Percentiles rank a stretch among this genome's conserved stretches.
These are phyloP conservation scores for Cathartes aura DNA, from an alignment of 2,113 vertebrate genomes.

Conservation along the genomic window DNA sequence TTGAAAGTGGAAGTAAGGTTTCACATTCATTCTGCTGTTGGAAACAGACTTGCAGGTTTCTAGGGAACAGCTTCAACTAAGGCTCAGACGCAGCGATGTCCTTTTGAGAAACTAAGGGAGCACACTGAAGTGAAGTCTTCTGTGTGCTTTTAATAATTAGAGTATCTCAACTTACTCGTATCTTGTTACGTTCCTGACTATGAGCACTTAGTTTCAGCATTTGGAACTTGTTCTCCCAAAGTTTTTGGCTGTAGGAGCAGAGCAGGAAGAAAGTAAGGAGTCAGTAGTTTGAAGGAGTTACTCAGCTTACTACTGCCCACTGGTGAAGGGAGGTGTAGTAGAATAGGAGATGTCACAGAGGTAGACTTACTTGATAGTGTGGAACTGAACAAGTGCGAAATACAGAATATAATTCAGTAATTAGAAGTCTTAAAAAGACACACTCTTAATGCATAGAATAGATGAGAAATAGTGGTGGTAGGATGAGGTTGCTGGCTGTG, in stretches of 20 bases:
- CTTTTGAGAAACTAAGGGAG: neutral
- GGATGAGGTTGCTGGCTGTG: neutral
- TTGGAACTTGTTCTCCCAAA: neutral
- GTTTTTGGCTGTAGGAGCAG: neutral
- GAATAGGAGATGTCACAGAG: neutral
- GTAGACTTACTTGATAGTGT: neutral
- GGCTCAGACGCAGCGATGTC: fast-evolving
- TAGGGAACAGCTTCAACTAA: neutral
- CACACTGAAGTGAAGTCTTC: neutral
- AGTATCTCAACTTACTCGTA: neutral
- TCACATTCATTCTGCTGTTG: neutral
- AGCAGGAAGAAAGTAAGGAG: neutral
- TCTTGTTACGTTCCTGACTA: neutral
- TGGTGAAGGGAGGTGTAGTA: neutral
- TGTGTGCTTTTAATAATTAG: neutral
- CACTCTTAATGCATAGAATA: neutral
- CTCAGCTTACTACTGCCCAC: neutral
- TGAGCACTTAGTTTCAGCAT: neutral
- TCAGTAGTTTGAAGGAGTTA: neutral
- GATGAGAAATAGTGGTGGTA: neutral
- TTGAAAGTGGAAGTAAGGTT: neutral
- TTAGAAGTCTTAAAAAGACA: neutral
- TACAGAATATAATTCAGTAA: neutral
- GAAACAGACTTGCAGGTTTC: neutral
- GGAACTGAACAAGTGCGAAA: neutral